Evolutionary conservation across 2,888 invertebrate species (phyloP).

Genomic region (Rhingia campestris): DNA sequence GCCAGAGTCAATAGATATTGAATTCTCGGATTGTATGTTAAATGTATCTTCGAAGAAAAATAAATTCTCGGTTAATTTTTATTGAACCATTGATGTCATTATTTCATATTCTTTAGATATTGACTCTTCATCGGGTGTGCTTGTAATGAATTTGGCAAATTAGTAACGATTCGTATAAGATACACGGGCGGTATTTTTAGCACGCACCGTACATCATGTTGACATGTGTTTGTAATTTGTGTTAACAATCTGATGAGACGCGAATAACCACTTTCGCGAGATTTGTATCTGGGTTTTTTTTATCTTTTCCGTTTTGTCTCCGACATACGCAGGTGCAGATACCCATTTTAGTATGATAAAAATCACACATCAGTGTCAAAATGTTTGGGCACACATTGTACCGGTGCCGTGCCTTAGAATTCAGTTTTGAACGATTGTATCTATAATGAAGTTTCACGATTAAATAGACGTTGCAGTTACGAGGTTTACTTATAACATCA

Average conservation of each 20-base stretch:
- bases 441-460: too few relatives aligned
- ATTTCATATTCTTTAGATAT: not conserved
- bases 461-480: too few relatives aligned
- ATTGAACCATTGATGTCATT: not conserved
- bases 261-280: constrained; percentile 29
- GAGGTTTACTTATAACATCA: too few relatives aligned
- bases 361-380: constrained; percentile 48
- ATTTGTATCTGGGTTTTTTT: not conserved
- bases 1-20: not conserved
- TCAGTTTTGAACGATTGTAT: too few relatives aligned
- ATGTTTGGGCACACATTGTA: constrained; percentile 16
- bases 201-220: not conserved
- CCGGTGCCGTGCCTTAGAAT: too few relatives aligned
- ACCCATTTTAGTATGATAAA: constrained; percentile 29
- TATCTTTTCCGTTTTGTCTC: not conserved
- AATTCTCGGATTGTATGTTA: not conserved
- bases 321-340: not conserved
- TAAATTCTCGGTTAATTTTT: constrained; percentile 6
- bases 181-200: constrained; percentile 3
- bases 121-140: not conserved
- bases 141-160: constrained; percentile 23
- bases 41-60: constrained; percentile 29
- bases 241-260: constrained; percentile 24
- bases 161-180: constrained; percentile 12
- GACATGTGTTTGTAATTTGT: constrained; percentile 57